A percentile compares a stretch with the other conserved stretches of the same genome.
Conservation (phyloP, 2,888 invertebrate genomes). For the Bembecia ichneumoniformis region DNA sequence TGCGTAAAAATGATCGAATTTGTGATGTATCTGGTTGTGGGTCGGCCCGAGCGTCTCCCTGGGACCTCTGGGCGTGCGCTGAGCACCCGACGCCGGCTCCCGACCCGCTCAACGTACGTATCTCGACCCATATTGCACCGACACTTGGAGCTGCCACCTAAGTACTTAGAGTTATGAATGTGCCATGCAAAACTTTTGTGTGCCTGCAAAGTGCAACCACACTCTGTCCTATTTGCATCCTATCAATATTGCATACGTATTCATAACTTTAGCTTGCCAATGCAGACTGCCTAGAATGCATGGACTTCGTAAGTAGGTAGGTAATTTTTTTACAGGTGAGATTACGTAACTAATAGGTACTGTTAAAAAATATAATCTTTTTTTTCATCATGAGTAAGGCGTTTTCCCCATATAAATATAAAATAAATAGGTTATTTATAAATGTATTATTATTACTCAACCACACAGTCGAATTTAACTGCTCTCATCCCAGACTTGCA, state of each 20-base stretch:
- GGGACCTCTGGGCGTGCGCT: slow-evolving; percentile 51
- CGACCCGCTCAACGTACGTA: slow-evolving; percentile 66
- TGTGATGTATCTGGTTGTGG: slow-evolving; percentile 64
- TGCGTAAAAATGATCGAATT: slow-evolving; percentile 60
- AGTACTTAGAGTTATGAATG: slow-evolving; percentile 45
- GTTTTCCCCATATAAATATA: background rate
- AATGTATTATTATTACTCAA: background rate
- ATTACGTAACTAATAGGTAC: slow-evolving; percentile 16
- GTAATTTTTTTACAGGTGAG: slow-evolving; percentile 24
- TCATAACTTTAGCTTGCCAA: slow-evolving; percentile 25
- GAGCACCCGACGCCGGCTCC: slow-evolving; percentile 49
- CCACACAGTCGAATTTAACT: background rate
- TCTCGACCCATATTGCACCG: slow-evolving; percentile 65
- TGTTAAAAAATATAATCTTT: too few species aligned
- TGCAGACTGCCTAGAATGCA: slow-evolving; percentile 29
- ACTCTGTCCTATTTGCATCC: too few species aligned
- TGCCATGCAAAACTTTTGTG: slow-evolving; percentile 21
- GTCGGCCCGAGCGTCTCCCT: slow-evolving; percentile 60
- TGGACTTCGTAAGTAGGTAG: slow-evolving; percentile 18
- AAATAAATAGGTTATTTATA: background rate
- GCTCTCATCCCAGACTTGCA: slow-evolving; percentile 31
- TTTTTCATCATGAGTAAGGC: background rate
- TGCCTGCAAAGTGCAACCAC: slow-evolving; percentile 32
- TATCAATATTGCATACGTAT: slow-evolving; percentile 34
- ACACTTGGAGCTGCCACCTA: slow-evolving; percentile 42